phyloP scores from a whole-genome alignment of 1,140 invertebrate species.

The Araneus ventricosus region DNA sequence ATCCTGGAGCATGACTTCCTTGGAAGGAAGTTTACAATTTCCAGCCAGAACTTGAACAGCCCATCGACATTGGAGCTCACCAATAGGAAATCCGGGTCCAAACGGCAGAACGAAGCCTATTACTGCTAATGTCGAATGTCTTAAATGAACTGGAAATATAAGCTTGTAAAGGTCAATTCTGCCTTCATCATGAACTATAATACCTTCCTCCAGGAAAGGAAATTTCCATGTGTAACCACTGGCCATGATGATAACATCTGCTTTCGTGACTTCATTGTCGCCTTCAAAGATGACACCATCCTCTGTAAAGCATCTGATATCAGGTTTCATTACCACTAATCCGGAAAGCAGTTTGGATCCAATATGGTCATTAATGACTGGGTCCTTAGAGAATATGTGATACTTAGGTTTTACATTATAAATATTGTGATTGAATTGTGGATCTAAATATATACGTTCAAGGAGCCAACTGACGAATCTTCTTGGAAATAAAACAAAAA shows the following conservation, averaged over 20 bases:
- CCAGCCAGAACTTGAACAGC: constrained; percentile 70
- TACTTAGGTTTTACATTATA: constrained; percentile 81
- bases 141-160: constrained; percentile 79
- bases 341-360: constrained; percentile 80
- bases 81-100: constrained; percentile 82
- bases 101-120: constrained; percentile 82
- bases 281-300: constrained; percentile 78
- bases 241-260: constrained; percentile 76
- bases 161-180: constrained; percentile 80
- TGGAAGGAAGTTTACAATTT: constrained; percentile 77
- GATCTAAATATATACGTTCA: constrained; percentile 76
- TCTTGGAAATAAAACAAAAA: constrained; percentile 76
- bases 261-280: constrained; percentile 31
- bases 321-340: constrained; percentile 79
- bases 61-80: constrained; percentile 80
- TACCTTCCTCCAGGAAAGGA: constrained; percentile 60
- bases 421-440: constrained; percentile 81
- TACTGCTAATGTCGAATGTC: constrained; percentile 80
- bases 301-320: constrained; percentile 78
- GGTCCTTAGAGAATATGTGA: constrained; percentile 80
- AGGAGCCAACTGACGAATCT: constrained; percentile 36
- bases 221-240: no score
- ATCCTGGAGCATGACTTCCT: constrained; percentile 79
- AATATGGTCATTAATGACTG: constrained; percentile 82
- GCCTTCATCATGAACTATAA: constrained; percentile 77